Evolutionary conservation across 1,140 invertebrate species (phyloP).

Genomic region (Drosophila melanica): DNA sequence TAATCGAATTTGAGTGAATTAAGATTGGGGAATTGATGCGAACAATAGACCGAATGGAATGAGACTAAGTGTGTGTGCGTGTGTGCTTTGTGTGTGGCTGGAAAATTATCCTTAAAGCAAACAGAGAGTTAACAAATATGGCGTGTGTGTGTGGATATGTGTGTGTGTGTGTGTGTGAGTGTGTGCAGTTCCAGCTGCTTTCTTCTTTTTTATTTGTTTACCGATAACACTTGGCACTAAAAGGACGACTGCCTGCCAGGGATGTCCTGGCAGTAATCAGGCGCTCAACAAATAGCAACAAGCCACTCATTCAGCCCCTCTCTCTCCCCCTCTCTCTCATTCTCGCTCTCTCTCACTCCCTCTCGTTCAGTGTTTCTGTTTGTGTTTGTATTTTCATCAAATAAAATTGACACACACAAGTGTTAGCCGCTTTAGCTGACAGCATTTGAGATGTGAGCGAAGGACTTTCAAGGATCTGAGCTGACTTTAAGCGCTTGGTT

Average conservation of each 20-base stretch:
- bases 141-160: slow-evolving; percentile 1
- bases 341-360: background rate
- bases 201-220: slow-evolving; percentile 79
- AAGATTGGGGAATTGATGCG: slow-evolving; percentile 80
- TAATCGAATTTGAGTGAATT: slow-evolving; percentile 84
- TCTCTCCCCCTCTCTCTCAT: background rate
- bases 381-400: slow-evolving; percentile 82
- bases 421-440: slow-evolving; percentile 81
- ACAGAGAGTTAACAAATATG: slow-evolving; percentile 60
- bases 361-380: slow-evolving; percentile 28
- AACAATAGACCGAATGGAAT: slow-evolving; percentile 67
- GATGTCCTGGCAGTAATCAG: slow-evolving; percentile 75
- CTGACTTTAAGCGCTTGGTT: slow-evolving; percentile 76
- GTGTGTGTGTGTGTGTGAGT: slow-evolving; percentile 6
- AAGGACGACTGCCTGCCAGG: slow-evolving; percentile 63
- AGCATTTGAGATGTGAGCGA: slow-evolving; percentile 23
- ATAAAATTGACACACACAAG: slow-evolving; percentile 83
- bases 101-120: slow-evolving; percentile 78
- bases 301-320: slow-evolving; percentile 51
- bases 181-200: slow-evolving; percentile 28
- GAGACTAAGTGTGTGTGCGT: slow-evolving; percentile 19
- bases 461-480: slow-evolving; percentile 24
- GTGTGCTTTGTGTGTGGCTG: slow-evolving; percentile 40
- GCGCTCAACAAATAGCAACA: slow-evolving; percentile 80
- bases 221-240: slow-evolving; percentile 82